Evolutionary conservation across 2,797 vertebrate genomes (phyloP).

Genomic region (Anisognathus igniventris): DNA sequence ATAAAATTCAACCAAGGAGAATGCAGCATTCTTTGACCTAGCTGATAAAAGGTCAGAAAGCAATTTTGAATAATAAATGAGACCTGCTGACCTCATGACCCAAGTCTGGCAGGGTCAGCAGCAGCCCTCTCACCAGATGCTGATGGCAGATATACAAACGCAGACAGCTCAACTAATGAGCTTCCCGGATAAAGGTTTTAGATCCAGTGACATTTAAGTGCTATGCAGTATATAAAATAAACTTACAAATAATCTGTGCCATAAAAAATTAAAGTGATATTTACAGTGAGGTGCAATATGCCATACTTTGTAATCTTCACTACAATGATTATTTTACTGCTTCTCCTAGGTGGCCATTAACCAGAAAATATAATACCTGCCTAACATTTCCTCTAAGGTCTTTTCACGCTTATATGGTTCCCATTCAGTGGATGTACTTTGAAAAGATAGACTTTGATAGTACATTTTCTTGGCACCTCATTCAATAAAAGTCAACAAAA

Average conservation of each 20-base stretch:
- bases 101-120: constrained; percentile 76
- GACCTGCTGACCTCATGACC: constrained; percentile 81
- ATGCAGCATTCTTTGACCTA: constrained; percentile 70
- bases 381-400: not conserved
- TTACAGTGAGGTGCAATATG: constrained; percentile 6
- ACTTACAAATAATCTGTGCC: constrained; percentile 29
- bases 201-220: constrained; percentile 33
- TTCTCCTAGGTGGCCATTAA: not conserved
- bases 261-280: constrained; percentile 34
- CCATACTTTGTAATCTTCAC: not conserved
- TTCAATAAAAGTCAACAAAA: not conserved
- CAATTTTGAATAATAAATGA: constrained; percentile 86
- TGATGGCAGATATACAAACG: constrained; percentile 72
- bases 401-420: not conserved
- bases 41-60: constrained; percentile 80
- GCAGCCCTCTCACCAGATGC: constrained; percentile 75
- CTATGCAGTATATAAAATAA: constrained; percentile 16
- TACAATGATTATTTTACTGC: not conserved
- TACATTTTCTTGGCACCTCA: not conserved
- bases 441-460: not conserved
- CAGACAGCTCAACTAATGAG: constrained; percentile 75
- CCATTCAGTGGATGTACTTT: not conserved
- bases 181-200: constrained; percentile 51
- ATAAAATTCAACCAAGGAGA: constrained; percentile 71
- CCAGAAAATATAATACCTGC: constrained; percentile 1